Conservation (phyloP, 1,140 invertebrate genomes). For the Linepithema humile region DNA sequence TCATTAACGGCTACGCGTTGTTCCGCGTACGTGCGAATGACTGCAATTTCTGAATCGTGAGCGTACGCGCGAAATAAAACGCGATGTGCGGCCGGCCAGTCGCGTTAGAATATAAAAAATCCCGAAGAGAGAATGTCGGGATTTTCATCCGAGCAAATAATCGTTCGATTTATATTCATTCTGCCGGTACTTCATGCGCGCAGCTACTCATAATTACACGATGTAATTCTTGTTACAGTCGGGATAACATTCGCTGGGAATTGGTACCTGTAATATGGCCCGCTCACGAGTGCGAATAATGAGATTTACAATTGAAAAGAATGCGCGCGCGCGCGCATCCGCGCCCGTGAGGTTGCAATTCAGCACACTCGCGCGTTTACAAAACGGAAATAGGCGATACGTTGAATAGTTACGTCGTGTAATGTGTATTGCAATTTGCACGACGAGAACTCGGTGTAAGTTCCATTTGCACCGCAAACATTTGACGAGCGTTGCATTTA, state of each 20-base stretch:
- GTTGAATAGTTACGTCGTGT: constrained; percentile 41
- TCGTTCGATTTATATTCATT: constrained; percentile 52
- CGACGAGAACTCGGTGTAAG: constrained; percentile 14
- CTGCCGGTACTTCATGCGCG: neutral
- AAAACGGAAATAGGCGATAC: neutral
- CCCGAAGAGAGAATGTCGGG: neutral
- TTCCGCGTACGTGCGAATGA: neutral
- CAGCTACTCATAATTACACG: constrained; percentile 42
- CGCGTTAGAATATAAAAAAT: constrained; percentile 27
- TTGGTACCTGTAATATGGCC: constrained; percentile 20
- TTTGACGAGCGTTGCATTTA: constrained; percentile 25
- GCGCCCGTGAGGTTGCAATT: neutral
- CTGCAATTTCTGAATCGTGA: neutral
- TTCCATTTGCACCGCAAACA: constrained; percentile 43
- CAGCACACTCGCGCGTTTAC: neutral
- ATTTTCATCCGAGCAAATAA: constrained; percentile 32
- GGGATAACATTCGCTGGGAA: constrained; percentile 34
- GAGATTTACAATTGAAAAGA: constrained; percentile 57
- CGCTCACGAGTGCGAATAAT: constrained; percentile 29
- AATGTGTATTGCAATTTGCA: constrained; percentile 31
- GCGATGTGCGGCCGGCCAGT: neutral
- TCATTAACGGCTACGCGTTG: constrained; percentile 26
- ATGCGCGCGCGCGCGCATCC: no score
- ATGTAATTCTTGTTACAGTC: constrained; percentile 33
- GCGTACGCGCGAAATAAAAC: neutral